Base-by-base conservation (phyloP, 2,797 vertebrate species). In the Sebastes wilsoni region DNA sequence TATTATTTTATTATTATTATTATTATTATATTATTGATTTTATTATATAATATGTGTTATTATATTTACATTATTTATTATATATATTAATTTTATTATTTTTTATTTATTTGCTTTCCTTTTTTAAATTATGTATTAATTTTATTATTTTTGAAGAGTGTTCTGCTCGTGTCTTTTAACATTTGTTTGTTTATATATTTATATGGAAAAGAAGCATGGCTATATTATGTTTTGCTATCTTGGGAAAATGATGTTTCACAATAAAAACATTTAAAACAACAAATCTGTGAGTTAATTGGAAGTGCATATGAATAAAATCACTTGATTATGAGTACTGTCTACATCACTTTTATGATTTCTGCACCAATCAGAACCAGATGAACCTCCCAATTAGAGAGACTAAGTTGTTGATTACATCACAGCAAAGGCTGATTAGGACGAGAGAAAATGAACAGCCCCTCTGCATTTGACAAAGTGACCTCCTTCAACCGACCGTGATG, bases 321-420 rank as follows among this genome's bases (percentile, higher is more conserved):
- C 11, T 12, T 70, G 65, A 65, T 49, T 46, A 16, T 27, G 14
- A 32, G 61, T 8, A 10, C 3, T n/a, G 3, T 28, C 27, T 18
- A 18, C 20, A 8, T 38, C 7, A 28, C 9, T 8, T 28, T 1
- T 1, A 0, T 60, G 25, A 60, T 34, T 68, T 32, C n/a, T n/a
- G 14, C 5, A 61, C 55, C 25, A 52, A 66, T 66, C 70, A 66
- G 32, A 77, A 60, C 9, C 36, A 38, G 56, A 54, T 3, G 8
- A 36, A 30, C 7, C 6, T 70, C 22, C n/a, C 14, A 58, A 80
- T 62, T 13, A 72, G 11, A 36, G 3, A 32, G 8, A 66, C 11
- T 8, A 25, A 23, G 18, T 62, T 36, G 12, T 28, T 74, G 62
- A 79, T 18, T 3, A 42, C 20, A 13, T 71, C 25, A 23, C 10